Evolutionary conservation across 2,888 invertebrate genomes (phyloP), one percentile per base, ranked within the genome.

Genomic region (Desoria tigrina): DNA sequence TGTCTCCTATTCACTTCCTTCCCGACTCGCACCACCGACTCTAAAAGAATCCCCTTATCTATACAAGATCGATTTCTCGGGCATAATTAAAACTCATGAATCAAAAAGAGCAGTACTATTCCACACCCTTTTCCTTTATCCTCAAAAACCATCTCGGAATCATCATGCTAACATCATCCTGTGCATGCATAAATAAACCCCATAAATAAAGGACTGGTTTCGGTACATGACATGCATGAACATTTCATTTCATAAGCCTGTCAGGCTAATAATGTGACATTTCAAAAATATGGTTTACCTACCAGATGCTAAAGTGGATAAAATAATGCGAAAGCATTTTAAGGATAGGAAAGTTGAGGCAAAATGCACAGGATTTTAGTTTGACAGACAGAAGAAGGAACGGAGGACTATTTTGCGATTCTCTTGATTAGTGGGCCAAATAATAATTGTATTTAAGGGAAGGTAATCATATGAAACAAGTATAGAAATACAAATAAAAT

Each of bases 11-110:
- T 51, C n/a, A 45, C 45, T 45, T 18, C 21, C n/a, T 21, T 18
- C 6, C 45, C 18, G 45, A 6, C 45, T 4, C 16, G 45, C 45
- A 45, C 45, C 16, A 45, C 45, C 45, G 45, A 45, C 6, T 45
- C 21, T 16, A 21, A 39, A 18, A 21, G 21, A 45, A 18, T 45
- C 18, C 6, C 18, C 26, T 51, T 21, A 51, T 51, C 51, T 51
- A 51, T 24, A 51, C 18, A 51, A 51, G 51, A 51, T 51, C 51
- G 26, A 51, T 51, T 51, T 51, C 51, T 51, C 51, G 51, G 51
- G 6, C 21, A 21, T 18, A 16, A 45, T 18, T 18, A 21, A 45
- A 45, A 21, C 21, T 16, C 21, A 45, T 45, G 45, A 16, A 32
- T 45, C 21, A 18, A 18, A 16, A 18, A n/a, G 16, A 21, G 45